Evolutionary conservation across 2,113 vertebrate species (phyloP).

Genomic region (Nothocercus nigrocapillus): DNA sequence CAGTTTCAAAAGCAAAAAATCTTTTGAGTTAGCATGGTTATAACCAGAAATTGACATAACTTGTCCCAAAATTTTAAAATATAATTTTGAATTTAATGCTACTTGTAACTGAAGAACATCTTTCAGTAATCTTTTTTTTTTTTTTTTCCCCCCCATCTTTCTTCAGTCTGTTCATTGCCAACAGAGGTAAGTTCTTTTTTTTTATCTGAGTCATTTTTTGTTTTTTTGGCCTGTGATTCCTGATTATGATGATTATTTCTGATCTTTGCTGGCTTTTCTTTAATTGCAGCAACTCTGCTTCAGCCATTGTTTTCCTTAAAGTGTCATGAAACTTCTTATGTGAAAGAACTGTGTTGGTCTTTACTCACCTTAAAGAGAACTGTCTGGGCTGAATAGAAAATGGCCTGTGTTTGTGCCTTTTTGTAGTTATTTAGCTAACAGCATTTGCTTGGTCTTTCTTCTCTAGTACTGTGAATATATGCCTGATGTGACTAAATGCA

Average conservation of each 20-base stretch:
- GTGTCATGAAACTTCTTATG: neutral
- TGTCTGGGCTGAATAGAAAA: neutral
- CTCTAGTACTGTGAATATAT: conserved; percentile 98
- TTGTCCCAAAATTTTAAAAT: neutral
- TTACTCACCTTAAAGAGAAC: neutral
- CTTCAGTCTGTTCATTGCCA: conserved; percentile 83
- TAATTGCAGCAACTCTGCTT: neutral
- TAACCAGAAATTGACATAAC: neutral
- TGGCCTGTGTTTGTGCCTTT: fast-evolving
- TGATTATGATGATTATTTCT: neutral
- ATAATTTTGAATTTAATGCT: neutral
- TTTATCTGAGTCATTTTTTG: neutral
- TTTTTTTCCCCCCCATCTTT: neutral
- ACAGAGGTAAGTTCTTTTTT: conserved; percentile 81
- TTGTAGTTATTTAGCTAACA: neutral
- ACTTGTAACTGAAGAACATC: neutral
- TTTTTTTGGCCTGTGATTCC: neutral
- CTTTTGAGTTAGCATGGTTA: neutral
- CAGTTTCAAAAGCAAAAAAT: neutral
- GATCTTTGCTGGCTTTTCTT: neutral
- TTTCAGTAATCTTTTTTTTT: conserved; percentile 2
- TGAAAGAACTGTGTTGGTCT: neutral
- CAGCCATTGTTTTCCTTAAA: neutral
- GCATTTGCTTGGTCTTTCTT: neutral
- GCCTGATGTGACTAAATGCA: conserved; percentile 97